A percentile compares a stretch with the other conserved stretches of the same genome.
Evolutionary conservation across 2,113 vertebrate species (phyloP).

Genomic region (Lipophrys pholis): DNA sequence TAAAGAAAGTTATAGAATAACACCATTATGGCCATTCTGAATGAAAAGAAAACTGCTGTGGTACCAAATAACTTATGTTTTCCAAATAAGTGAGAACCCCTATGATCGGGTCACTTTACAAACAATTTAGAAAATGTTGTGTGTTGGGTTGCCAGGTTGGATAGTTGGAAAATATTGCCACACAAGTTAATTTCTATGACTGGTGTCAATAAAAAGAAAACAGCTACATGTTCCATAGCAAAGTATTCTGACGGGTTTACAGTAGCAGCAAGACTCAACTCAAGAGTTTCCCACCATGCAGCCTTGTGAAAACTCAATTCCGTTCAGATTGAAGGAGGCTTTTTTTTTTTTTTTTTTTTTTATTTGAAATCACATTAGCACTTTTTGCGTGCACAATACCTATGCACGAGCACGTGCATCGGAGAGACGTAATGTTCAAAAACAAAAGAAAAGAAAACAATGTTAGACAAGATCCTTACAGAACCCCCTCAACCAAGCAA

Average conservation of each 20-base stretch:
- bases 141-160: slow-evolving; percentile 5
- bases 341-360: not conserved
- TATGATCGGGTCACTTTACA: not conserved
- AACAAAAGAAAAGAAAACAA: not conserved
- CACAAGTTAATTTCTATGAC: not conserved
- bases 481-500: slow-evolving; percentile 14
- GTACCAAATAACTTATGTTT: too few relatives aligned
- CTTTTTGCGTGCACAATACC: slow-evolving; percentile 7
- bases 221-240: too few relatives aligned
- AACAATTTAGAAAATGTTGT: not conserved
- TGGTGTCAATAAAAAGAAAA: too few relatives aligned
- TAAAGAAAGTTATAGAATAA: too few relatives aligned
- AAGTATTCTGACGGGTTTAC: not conserved
- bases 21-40: too few relatives aligned
- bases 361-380: not conserved
- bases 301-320: slow-evolving; percentile 2
- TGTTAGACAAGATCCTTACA: slow-evolving; percentile 41
- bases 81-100: too few relatives aligned
- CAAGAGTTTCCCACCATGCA: not conserved
- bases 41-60: too few relatives aligned
- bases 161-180: not conserved
- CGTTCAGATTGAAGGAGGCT: not conserved
- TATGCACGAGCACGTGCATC: slow-evolving; percentile 28
- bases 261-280: not conserved
- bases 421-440: slow-evolving; percentile 9